Conservation (phyloP, 1,140 invertebrate genomes). For the Apis cerana region DNA sequence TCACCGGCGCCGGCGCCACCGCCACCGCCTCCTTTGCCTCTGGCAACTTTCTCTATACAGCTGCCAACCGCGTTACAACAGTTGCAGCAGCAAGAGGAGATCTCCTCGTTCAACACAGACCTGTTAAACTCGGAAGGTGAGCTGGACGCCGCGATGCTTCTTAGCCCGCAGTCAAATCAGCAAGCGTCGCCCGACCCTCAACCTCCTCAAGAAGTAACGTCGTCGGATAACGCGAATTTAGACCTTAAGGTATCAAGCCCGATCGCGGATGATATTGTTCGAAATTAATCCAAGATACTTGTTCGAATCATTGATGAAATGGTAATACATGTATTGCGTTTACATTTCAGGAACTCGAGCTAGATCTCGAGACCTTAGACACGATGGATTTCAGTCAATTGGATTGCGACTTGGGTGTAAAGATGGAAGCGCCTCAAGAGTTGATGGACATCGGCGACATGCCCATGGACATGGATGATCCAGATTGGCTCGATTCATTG, state of each 20-base stretch:
- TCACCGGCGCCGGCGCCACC: constrained; percentile 77
- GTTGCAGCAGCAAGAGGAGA: constrained; percentile 71
- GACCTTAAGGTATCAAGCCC: constrained; percentile 73
- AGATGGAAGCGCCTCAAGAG: constrained; percentile 77
- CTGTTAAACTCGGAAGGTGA: constrained; percentile 71
- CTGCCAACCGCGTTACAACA: constrained; percentile 77
- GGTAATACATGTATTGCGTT: neutral
- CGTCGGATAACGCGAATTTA: constrained; percentile 77
- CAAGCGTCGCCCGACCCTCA: constrained; percentile 77
- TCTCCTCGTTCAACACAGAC: constrained; percentile 68
- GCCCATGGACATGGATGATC: constrained; percentile 87
- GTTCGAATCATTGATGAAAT: too few relatives aligned
- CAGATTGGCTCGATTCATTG: constrained; percentile 88
- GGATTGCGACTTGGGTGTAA: constrained; percentile 80
- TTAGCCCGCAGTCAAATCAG: constrained; percentile 74
- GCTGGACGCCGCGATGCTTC: constrained; percentile 74
- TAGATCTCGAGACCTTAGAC: constrained; percentile 82
- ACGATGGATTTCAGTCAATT: constrained; percentile 83
- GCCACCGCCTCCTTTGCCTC: constrained; percentile 79
- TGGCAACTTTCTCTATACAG: constrained; percentile 80
- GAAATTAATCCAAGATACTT: neutral
- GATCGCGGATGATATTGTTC: constrained; percentile 35
- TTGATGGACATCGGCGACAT: constrained; percentile 80
- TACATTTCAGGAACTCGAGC: constrained; percentile 78
- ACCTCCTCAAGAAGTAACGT: constrained; percentile 78